Conservation (phyloP, 1,140 invertebrate genomes). For the Drosophila repletoides region DNA sequence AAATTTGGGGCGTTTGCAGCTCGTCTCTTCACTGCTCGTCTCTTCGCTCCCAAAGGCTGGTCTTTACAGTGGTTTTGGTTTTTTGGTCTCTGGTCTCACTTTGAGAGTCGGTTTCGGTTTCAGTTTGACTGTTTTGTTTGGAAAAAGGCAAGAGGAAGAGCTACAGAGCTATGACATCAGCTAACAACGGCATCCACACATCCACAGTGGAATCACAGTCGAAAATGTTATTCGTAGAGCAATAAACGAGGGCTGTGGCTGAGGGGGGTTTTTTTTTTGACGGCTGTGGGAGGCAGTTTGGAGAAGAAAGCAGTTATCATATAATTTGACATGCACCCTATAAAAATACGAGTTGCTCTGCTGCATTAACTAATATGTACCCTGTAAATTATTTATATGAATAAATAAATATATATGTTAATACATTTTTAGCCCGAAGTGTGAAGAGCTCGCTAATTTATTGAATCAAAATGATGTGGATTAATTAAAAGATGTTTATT, state of each 20-base stretch:
- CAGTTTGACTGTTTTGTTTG: conserved; percentile 5
- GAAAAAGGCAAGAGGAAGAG: conserved; percentile 9
- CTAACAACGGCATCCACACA: conserved; percentile 3
- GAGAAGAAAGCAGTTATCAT: conserved; percentile 39
- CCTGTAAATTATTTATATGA: not conserved
- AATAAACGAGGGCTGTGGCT: not conserved
- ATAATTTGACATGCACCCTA: conserved; percentile 22
- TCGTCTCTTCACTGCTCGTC: not conserved
- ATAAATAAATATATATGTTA: not conserved
- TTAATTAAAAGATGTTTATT: too few species aligned
- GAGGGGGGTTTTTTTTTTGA: too few species aligned
- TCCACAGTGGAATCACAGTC: conserved; percentile 14
- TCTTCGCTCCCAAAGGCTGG: not conserved
- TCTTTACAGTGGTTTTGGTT: not conserved
- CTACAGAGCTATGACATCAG: conserved; percentile 46
- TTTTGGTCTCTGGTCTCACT: not conserved
- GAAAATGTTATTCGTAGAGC: conserved; percentile 4
- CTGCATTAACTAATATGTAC: not conserved
- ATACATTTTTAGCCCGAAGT: too few species aligned
- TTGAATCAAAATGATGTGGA: too few species aligned
- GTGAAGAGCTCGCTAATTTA: too few species aligned
- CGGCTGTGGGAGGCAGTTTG: conserved; percentile 2
- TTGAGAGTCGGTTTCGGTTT: conserved; percentile 1
- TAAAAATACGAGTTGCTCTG: not conserved
- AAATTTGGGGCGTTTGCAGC: conserved; percentile 40